Conservation (phyloP, 2,113 vertebrate species). For the Erinaceus europaeus region DNA sequence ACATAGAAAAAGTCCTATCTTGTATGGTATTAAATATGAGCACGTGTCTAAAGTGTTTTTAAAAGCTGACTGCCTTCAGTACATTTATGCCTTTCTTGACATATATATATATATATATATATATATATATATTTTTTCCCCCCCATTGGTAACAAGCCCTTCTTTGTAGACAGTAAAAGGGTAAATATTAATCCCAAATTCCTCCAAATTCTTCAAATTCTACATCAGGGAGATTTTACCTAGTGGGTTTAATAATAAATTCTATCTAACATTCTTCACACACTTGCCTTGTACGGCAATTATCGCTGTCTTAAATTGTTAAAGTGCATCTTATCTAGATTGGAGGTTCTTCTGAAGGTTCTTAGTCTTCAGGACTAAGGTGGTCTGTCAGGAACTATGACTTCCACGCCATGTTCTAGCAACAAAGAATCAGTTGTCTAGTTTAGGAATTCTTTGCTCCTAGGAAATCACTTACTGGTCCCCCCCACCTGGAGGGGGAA, state of each 20-base stretch:
- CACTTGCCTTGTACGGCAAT: not conserved
- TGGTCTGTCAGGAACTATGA: not conserved
- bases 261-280: conserved; percentile 23
- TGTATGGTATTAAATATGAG: too few relatives aligned
- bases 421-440: not conserved
- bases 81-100: not conserved
- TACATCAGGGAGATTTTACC: not conserved
- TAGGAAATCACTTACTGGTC: not conserved
- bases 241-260: conserved; percentile 6
- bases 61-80: conserved; percentile 1
- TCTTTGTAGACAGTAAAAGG: not conserved
- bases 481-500: too few relatives aligned
- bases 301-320: conserved; percentile 36
- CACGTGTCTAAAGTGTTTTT: conserved; percentile 28
- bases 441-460: not conserved
- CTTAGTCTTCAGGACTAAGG: not conserved
- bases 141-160: not conserved
- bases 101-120: too few relatives aligned
- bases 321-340: not conserved
- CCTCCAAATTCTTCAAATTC: conserved; percentile 9
- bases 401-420: not conserved
- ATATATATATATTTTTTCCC: too few relatives aligned
- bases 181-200: not conserved
- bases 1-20: too few relatives aligned
- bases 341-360: not conserved